Conservation (phyloP, 2,888 invertebrate species). For the Heterodera filipjevi region DNA sequence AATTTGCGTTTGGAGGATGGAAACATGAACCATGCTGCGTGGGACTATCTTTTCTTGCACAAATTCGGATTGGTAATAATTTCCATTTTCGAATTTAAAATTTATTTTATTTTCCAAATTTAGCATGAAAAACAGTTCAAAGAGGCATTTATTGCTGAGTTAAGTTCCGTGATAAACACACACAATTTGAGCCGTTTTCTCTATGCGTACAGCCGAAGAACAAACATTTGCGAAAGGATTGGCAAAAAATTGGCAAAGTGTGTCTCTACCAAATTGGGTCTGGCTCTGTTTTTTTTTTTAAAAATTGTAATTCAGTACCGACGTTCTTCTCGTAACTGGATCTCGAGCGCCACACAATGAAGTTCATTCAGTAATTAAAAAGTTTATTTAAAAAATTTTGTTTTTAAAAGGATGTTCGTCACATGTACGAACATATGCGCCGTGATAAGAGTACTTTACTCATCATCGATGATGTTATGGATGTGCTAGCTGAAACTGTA, state of each 20-base stretch:
- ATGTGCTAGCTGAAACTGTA: not conserved
- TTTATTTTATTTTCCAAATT: not conserved
- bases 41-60: conserved; percentile 16
- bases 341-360: not conserved
- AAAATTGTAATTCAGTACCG: not conserved
- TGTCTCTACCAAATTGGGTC: too few relatives aligned
- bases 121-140: not conserved
- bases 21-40: conserved; percentile 7
- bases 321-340: not conserved
- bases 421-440: conserved; percentile 9
- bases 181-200: conserved; percentile 10
- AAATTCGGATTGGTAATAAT: not conserved
- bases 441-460: not conserved
- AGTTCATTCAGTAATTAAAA: not conserved
- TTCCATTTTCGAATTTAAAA: not conserved
- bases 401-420: conserved; percentile 4
- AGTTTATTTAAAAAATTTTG: not conserved
- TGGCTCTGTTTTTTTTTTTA: not conserved
- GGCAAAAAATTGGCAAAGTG: conserved; percentile 11
- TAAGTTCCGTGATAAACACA: conserved; percentile 1
- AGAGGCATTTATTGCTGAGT: not conserved
- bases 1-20: conserved; percentile 17
- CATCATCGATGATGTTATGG: not conserved
- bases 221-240: conserved; percentile 1
- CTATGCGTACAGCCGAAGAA: not conserved